Conservation (phyloP, 2,797 vertebrate species). For the Champsocephalus esox region DNA sequence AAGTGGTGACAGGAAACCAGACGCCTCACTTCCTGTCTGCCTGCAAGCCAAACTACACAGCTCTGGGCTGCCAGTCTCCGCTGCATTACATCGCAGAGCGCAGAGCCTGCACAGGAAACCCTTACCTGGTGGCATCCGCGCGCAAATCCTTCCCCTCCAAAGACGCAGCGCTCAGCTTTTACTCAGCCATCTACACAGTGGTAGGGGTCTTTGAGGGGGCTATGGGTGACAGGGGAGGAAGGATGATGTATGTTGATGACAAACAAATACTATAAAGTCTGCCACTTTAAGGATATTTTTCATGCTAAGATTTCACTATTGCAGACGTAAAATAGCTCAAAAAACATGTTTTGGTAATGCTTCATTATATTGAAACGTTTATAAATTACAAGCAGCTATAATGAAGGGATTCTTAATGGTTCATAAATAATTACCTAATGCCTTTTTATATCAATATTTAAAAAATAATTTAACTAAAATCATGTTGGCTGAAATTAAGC, state of each 20-base stretch:
- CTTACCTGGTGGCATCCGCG: slow-evolving; percentile 87
- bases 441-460: not conserved
- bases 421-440: not conserved
- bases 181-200: slow-evolving; percentile 92
- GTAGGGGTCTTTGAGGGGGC: slow-evolving; percentile 71
- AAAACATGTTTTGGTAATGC: not conserved
- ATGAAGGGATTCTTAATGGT: not conserved
- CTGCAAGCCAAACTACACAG: slow-evolving; percentile 93
- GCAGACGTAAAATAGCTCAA: not conserved
- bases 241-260: not conserved
- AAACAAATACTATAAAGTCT: not conserved
- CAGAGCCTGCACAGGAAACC: slow-evolving; percentile 88
- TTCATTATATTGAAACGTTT: not conserved
- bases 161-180: slow-evolving; percentile 91
- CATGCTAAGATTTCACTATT: not conserved
- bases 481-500: not conserved
- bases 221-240: not conserved
- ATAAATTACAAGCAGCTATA: too few relatives aligned
- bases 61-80: slow-evolving; percentile 89
- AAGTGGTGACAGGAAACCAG: slow-evolving; percentile 94
- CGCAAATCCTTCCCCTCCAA: slow-evolving; percentile 95
- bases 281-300: not conserved
- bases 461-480: not conserved
- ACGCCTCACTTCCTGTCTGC: slow-evolving; percentile 92
- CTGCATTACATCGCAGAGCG: slow-evolving; percentile 89